phyloP scores from a whole-genome alignment of 1,140 invertebrate species.

The Zaprionus ornatus region DNA sequence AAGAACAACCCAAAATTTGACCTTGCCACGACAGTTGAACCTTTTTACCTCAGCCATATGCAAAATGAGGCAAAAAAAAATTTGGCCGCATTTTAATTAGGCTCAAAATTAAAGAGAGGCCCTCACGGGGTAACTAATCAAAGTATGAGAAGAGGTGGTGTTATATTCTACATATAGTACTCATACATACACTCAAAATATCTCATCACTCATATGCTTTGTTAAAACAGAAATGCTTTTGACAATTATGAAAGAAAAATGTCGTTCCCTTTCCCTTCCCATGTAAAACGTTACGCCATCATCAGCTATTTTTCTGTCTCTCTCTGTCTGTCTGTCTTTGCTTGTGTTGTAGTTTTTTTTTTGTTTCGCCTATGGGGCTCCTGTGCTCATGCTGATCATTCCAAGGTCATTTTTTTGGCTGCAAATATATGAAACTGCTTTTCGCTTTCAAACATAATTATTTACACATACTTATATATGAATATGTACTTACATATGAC shows the following conservation, averaged over 20 bases:
- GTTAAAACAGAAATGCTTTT: constrained; percentile 21
- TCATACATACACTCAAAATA: neutral
- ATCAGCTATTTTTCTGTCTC: constrained; percentile 20
- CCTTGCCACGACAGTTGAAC: constrained; percentile 39
- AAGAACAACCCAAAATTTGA: constrained; percentile 37
- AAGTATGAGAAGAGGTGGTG: neutral
- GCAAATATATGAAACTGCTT: constrained; percentile 16
- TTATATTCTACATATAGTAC: neutral
- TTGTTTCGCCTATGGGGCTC: neutral
- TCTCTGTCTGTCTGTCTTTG: neutral
- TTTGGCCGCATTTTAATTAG: neutral
- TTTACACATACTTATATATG: neutral
- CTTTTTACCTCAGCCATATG: constrained; percentile 11
- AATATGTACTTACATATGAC: neutral
- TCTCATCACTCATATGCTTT: neutral
- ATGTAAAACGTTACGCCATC: constrained; percentile 59
- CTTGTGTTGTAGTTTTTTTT: neutral
- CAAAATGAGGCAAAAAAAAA: constrained; percentile 10
- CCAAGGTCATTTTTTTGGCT: constrained; percentile 45
- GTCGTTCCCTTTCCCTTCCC: constrained; percentile 42
- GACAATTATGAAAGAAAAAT: constrained; percentile 64
- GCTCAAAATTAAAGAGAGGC: neutral
- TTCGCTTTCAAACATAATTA: neutral
- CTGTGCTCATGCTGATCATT: constrained; percentile 9
- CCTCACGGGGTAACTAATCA: neutral